These are phyloP conservation scores for Cheumatopsyche charites DNA, from an alignment of 1,140 invertebrate genomes.

Conservation along the genomic window DNA sequence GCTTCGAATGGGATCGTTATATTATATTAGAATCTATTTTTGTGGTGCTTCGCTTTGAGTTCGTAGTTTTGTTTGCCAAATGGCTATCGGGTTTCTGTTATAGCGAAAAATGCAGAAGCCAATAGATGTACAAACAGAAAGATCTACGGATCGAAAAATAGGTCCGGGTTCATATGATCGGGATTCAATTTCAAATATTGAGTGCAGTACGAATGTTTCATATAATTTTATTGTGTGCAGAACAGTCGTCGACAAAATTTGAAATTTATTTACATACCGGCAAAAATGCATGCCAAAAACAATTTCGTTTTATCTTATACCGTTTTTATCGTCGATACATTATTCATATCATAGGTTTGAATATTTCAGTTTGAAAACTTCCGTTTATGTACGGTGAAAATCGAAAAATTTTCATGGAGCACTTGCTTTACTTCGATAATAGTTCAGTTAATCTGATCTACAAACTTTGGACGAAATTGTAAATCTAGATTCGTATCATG, in stretches of 20 bases:
- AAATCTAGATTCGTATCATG: not conserved
- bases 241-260: not conserved
- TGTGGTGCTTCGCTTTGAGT: constrained; percentile 35
- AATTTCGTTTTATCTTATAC: too few relatives aligned
- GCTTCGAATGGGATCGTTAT: not conserved
- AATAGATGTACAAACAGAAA: not conserved
- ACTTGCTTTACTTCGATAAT: too few relatives aligned
- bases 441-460: not conserved
- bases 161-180: not conserved
- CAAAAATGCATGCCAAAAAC: not conserved
- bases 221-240: not conserved
- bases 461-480: not conserved
- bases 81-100: constrained; percentile 47
- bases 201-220: not conserved
- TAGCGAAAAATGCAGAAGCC: constrained; percentile 39
- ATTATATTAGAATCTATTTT: constrained; percentile 34
- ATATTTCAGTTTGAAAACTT: too few relatives aligned
- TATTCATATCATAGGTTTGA: too few relatives aligned
- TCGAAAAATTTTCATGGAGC: too few relatives aligned
- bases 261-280: not conserved
- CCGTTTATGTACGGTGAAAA: too few relatives aligned
- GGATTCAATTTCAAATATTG: not conserved
- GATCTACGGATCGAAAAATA: not conserved
- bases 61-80: constrained; percentile 47
- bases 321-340: not conserved